A percentile compares a stretch with the other conserved stretches of the same genome.
These are phyloP conservation scores for Amia ocellicauda DNA, from an alignment of 2,113 vertebrate genomes.

Conservation along the genomic window DNA sequence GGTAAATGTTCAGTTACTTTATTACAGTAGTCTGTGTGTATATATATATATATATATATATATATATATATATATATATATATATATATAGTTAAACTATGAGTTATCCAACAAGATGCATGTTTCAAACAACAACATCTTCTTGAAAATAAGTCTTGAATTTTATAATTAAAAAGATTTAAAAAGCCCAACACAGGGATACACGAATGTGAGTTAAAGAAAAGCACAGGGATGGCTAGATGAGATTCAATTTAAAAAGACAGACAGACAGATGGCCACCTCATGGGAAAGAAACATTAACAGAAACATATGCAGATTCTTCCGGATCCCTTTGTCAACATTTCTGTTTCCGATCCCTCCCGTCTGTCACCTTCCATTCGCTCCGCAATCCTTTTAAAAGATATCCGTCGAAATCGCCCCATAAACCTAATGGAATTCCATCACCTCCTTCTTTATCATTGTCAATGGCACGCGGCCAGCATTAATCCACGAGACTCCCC, in stretches of 20 bases:
- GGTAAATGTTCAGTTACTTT: too few species aligned
- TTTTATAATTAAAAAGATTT: too few species aligned
- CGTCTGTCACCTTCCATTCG: conserved; percentile 34
- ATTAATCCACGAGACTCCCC: conserved; percentile 26
- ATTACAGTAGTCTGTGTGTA: too few species aligned
- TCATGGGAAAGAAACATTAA: conserved; percentile 26
- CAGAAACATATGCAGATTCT: conserved; percentile 26
- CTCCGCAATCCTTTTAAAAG: conserved; percentile 15
- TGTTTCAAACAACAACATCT: too few species aligned
- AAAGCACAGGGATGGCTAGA: too few species aligned
- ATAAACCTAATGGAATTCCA: conserved; percentile 25
- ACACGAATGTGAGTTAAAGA: too few species aligned
- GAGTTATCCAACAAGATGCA: too few species aligned
- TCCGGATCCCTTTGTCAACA: conserved; percentile 19
- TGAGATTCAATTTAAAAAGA: conserved; percentile 26
- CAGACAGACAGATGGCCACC: conserved; percentile 19
- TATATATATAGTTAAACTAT: too few species aligned
- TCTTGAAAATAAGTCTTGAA: too few species aligned
- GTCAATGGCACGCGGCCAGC: conserved; percentile 25
- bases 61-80: too few species aligned
- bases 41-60: too few species aligned
- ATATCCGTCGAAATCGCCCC: conserved; percentile 18
- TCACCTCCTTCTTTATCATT: conserved; percentile 34
- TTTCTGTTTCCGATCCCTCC: conserved; percentile 29
- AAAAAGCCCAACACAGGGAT: too few species aligned